Percentiles rank a stretch among this genome's conserved stretches.
phyloP scores from a whole-genome alignment of 1,140 invertebrate genomes.

The Eumeta japonica region DNA sequence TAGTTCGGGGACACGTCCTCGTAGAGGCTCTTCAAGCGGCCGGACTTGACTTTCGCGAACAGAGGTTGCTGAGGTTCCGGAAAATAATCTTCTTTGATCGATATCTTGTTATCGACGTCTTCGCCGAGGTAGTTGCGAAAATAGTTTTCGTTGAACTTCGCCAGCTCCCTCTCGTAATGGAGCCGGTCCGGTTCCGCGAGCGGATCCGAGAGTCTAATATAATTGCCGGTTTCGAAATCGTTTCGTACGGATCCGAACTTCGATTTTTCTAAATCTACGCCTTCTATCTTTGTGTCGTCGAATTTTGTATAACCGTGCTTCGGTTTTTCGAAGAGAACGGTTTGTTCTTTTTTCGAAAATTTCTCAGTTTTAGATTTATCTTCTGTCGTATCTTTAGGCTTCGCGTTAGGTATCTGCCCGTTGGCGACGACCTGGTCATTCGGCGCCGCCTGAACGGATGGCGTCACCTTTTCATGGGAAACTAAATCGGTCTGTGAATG shows the following conservation, averaged over 20 bases:
- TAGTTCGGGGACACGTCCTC: constrained; percentile 38
- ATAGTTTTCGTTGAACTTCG: constrained; percentile 48
- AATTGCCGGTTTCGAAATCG: constrained; percentile 39
- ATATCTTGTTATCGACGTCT: constrained; percentile 23
- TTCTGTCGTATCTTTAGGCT: constrained; percentile 17
- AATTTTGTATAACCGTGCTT: constrained; percentile 29
- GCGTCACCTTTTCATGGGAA: constrained; percentile 34
- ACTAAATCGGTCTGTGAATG: constrained; percentile 45
- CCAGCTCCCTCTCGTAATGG: constrained; percentile 44
- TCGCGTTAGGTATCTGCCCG: constrained; percentile 18
- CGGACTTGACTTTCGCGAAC: constrained; percentile 48
- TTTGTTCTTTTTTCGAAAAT: constrained; percentile 31
- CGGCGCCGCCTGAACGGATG: constrained; percentile 12
- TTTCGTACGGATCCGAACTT: constrained; percentile 49
- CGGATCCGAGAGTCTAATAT: constrained; percentile 39
- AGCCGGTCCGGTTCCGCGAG: constrained; percentile 30
- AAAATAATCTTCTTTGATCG: constrained; percentile 45
- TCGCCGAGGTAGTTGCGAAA: constrained; percentile 36
- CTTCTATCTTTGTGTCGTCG: constrained; percentile 28
- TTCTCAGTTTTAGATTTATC: constrained; percentile 8
- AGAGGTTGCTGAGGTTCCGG: constrained; percentile 49
- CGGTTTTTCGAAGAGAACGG: constrained; percentile 26
- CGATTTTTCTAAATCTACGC: constrained; percentile 32
- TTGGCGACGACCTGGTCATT: constrained; percentile 12
- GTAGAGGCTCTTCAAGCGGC: constrained; percentile 31